Percentiles rank a stretch among this genome's conserved stretches.
These are phyloP conservation scores for Talpa occidentalis DNA, from an alignment of 2,113 vertebrate species.

Conservation along the genomic window DNA sequence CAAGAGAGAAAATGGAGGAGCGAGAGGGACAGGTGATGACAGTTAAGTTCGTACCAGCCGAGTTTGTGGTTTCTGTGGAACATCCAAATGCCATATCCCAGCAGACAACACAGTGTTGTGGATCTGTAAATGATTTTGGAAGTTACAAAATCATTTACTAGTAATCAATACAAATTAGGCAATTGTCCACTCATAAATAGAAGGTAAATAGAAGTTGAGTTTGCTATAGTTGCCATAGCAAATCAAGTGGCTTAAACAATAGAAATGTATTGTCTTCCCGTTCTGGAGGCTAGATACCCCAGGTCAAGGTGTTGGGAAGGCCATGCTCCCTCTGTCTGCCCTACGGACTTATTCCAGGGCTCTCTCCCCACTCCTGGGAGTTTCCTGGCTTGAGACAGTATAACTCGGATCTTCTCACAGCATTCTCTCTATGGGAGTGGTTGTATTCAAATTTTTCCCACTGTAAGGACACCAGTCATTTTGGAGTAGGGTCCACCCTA, in stretches of 20 bases:
- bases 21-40: not conserved
- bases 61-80: not conserved
- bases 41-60: not conserved
- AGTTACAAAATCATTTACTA: not conserved
- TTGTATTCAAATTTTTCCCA: not conserved
- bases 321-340: fast-evolving
- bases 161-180: not conserved
- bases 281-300: not conserved
- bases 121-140: not conserved
- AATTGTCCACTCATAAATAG: not conserved
- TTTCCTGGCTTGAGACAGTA: not conserved
- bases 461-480: not conserved
- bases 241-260: not conserved
- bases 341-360: not conserved
- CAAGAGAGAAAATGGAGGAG: not conserved
- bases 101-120: not conserved
- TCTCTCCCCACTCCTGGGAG: not conserved
- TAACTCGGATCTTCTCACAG: not conserved
- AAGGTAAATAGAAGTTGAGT: not conserved
- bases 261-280: too few relatives aligned
- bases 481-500: too few relatives aligned
- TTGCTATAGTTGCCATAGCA: not conserved
- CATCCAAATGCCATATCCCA: not conserved
- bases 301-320: not conserved
- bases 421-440: not conserved